phyloP scores from a whole-genome alignment of 1,140 invertebrate species.

The Drosophila sp. region DNA sequence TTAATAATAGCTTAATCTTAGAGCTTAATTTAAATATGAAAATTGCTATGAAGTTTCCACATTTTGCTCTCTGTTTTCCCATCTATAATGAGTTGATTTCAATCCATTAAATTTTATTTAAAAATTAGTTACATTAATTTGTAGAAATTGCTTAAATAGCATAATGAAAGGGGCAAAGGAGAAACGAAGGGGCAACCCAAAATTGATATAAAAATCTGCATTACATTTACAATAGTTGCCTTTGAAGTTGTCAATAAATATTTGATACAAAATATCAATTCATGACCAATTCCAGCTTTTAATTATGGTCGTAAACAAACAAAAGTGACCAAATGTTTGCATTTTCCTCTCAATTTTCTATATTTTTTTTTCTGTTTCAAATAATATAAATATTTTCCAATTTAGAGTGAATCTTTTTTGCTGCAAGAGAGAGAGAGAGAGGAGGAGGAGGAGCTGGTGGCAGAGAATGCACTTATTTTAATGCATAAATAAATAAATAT shows the following conservation, averaged over 20 bases:
- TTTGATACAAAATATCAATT: constrained; percentile 34
- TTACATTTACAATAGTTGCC: background rate
- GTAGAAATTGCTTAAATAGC: background rate
- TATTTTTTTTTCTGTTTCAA: background rate
- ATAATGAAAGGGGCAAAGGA: background rate
- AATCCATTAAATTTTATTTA: no score
- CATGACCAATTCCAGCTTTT: constrained; percentile 37
- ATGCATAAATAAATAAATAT: constrained; percentile 70
- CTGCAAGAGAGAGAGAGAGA: background rate
- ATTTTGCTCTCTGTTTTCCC: no score
- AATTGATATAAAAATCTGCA: no score
- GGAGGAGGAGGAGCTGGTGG: background rate
- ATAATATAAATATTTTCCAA: constrained; percentile 43
- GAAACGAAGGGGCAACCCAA: background rate
- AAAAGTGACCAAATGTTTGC: constrained; percentile 42
- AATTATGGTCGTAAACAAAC: constrained; percentile 68
- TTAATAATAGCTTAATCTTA: no score
- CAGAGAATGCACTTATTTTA: constrained; percentile 32
- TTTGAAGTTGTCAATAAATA: constrained; percentile 31
- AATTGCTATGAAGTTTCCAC: no score
- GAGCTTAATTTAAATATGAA: no score
- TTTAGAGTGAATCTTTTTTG: constrained; percentile 38
- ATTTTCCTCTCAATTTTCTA: background rate
- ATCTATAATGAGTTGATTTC: no score
- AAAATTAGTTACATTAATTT: no score